phyloP scores from a whole-genome alignment of 2,797 vertebrate genomes.

The Otolemur crassicaudatus region DNA sequence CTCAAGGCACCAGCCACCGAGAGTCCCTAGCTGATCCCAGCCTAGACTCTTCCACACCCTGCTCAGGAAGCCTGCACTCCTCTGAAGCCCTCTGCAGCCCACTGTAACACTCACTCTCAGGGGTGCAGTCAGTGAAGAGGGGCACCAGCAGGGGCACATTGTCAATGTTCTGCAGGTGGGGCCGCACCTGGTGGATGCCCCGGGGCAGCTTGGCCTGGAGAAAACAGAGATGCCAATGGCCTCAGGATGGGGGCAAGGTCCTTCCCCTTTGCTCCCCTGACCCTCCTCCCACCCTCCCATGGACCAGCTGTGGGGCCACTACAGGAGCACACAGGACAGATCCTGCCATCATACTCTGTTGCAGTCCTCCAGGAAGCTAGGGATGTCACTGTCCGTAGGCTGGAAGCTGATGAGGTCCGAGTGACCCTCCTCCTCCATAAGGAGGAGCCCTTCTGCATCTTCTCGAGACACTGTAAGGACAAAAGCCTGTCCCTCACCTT shows the following conservation, averaged over 20 bases:
- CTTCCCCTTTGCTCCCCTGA: background rate
- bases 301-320: background rate
- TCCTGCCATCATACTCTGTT: slow-evolving; percentile 91
- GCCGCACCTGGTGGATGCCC: slow-evolving; percentile 98
- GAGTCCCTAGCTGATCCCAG: background rate
- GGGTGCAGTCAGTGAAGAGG: slow-evolving; percentile 98
- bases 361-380: slow-evolving; percentile 98
- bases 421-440: slow-evolving; percentile 96
- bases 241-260: background rate
- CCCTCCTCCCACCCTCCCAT: background rate
- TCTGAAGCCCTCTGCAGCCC: background rate
- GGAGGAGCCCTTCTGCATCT: slow-evolving; percentile 94
- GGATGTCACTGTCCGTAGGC: slow-evolving; percentile 97
- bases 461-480: slow-evolving; percentile 89
- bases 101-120: slow-evolving; percentile 93
- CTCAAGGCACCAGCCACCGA: background rate
- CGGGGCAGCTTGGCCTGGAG: slow-evolving; percentile 97
- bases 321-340: background rate
- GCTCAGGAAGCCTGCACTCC: background rate
- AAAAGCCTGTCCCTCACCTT: background rate
- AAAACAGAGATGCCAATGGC: background rate
- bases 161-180: slow-evolving; percentile 98
- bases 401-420: slow-evolving; percentile 98
- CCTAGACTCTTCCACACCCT: background rate
- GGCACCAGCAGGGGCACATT: slow-evolving; percentile 98